Evolutionary conservation across 2,888 invertebrate genomes (phyloP), one percentile per base, ranked within the genome.

Genomic region (Furcula furcula): DNA sequence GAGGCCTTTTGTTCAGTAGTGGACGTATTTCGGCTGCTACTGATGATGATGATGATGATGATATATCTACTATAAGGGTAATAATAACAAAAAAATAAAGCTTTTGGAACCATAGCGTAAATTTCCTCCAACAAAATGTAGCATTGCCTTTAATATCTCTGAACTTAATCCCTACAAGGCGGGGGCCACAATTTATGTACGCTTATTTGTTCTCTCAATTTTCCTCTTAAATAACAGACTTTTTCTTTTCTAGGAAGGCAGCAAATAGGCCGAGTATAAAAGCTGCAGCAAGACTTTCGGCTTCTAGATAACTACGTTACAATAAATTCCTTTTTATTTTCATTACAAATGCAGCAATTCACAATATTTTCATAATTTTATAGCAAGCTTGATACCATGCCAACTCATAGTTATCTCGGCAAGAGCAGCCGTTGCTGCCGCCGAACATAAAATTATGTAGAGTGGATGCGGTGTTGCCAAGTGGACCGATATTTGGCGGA

Each of bases 351-450:
- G 52, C 63, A 50, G 35, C 44, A 40, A 48, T 48, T 37, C 32
- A 45, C 55, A 52, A 55, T 68, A 67, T 69, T 67, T 67, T 66
- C 57, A 63, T 67, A 64, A 67, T 68, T 70, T 65, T 63, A 69
- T 65, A 51, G 59, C 52, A 52, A 45, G 42, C 59, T 60, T 57
- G 66, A 64, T 51, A 60, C 46, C 50, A 56, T 60, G 66, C 65
- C 66, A 70, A 67, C 43, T 56, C 47, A 58, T 52, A 49, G 56
- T 58, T 70, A 68, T 73, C 61, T 68, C 43, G 49, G 45, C 52
- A 49, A 56, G 60, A 65, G 61, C 58, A 55, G 47, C 58, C 54
- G 44, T 34, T 50, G 52, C 51, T 65, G 58, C 58, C 51, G 46
- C 36, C 41, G 21, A 34, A 54, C 55, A 39, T 69, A 65, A 65